phyloP scores from a whole-genome alignment of 2,113 vertebrate genomes.

The Hippocampus comes region DNA sequence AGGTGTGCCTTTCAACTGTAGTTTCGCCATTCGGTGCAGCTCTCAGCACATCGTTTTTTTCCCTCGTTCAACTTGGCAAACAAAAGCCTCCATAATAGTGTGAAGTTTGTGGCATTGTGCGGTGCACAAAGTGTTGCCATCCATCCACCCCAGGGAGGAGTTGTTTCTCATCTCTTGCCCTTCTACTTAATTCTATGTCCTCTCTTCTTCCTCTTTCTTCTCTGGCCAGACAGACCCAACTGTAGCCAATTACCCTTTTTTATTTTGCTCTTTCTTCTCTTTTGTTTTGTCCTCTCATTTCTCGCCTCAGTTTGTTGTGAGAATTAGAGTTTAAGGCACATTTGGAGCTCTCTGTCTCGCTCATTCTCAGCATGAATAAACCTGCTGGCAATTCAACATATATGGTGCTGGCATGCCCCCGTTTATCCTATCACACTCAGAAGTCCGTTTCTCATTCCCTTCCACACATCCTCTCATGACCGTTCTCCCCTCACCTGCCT shows the following conservation, averaged over 20 bases:
- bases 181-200: conserved; percentile 50
- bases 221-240: conserved; percentile 74
- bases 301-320: conserved; percentile 71
- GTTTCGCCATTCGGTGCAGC: neutral
- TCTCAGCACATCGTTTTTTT: conserved; percentile 2
- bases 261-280: conserved; percentile 37
- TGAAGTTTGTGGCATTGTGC: conserved; percentile 18
- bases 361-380: conserved; percentile 66
- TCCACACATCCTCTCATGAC: conserved; percentile 24
- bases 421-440: conserved; percentile 59
- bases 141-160: conserved; percentile 18
- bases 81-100: conserved; percentile 9
- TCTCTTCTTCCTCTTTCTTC: conserved; percentile 65
- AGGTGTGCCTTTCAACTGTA: neutral
- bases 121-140: conserved; percentile 34
- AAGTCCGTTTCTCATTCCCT: conserved; percentile 11
- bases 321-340: conserved; percentile 74
- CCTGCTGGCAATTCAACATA: conserved; percentile 72
- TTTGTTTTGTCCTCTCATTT: conserved; percentile 54
- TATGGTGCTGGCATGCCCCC: conserved; percentile 60
- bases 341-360: conserved; percentile 57
- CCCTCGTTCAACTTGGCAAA: conserved; percentile 11
- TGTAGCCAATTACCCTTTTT: conserved; percentile 75
- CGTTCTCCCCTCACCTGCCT: conserved; percentile 59
- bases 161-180: conserved; percentile 42